Evolutionary conservation across 2,888 invertebrate genomes (phyloP), one percentile per base, ranked within the genome.

Genomic region (Embidobia sp.): DNA sequence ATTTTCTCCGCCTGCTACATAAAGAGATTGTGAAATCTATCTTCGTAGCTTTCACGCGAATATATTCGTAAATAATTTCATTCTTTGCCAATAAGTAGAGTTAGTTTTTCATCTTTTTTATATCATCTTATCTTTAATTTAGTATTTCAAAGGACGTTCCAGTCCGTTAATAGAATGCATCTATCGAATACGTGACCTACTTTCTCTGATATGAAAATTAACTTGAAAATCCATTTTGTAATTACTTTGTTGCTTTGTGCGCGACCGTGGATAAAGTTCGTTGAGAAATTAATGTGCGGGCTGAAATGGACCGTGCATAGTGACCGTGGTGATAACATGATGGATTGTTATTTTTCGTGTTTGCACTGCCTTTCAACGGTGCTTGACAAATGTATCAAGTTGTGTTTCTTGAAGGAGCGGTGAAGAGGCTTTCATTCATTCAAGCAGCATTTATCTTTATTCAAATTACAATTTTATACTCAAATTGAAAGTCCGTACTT

Each of bases 291-390:
- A 64, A 64, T 81, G 81, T 79, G 55, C 82, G 81, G 77, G 73
- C 78, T 67, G 79, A 79, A 85, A 84, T 79, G 74, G 77, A 79
- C 51, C 78, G 76, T 69, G 79, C 78, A 79, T 57, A 72, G 79
- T 73, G 81, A 59, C 76, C 75, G 79, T 84, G 83, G 85, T 86
- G 85, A 86, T 83, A 80, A 80, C 73, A 81, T 87, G 87, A 86
- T 87, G 82, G 84, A 86, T 87, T 83, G 79, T 73, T 80, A 81
- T 81, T 79, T 74, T 61, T 74, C 64, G 59, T 69, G 53, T 59
- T 29, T 31, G 44, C 61, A 42, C 18, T 51, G 15, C 46, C 49
- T 51, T 46, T 44, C 61, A 61, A 26, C 53, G 29, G 18, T 55
- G 44, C 37, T 57, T 73, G 72, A 75, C 75, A 67, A 69, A 75